Evolutionary conservation across 2,888 invertebrate genomes (phyloP).

Genomic region (Chrysolina haemoptera): DNA sequence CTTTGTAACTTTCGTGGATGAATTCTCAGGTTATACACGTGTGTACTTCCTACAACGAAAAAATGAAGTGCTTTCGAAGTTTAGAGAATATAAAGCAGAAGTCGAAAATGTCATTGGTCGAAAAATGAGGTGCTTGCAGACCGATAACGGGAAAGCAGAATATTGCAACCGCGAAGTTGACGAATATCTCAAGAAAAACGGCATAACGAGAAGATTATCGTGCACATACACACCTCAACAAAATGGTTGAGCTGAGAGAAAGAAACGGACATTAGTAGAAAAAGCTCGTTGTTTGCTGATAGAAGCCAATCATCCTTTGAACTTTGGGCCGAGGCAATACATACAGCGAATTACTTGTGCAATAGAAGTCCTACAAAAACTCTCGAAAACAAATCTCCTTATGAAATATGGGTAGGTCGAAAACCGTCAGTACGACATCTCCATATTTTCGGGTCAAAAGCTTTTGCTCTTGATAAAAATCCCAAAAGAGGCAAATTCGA

Average conservation of each 20-base stretch:
- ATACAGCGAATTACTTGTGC: conserved; percentile 16
- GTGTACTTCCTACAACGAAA: background rate
- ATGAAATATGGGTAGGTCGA: conserved; percentile 3
- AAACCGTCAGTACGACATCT: conserved; percentile 10
- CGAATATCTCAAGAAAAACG: background rate
- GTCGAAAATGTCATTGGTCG: background rate
- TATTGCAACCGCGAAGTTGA: background rate
- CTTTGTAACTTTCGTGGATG: background rate
- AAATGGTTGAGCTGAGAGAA: conserved; percentile 59
- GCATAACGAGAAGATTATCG: background rate
- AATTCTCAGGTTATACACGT: background rate
- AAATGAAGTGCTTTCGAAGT: background rate
- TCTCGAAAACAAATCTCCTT: conserved; percentile 1
- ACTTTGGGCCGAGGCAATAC: conserved; percentile 6
- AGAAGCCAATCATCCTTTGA: background rate
- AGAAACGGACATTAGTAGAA: conserved; percentile 53
- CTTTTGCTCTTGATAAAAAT: background rate
- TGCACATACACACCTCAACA: conserved; percentile 57
- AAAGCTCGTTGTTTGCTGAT: conserved; percentile 54
- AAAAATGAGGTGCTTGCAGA: background rate
- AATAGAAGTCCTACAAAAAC: conserved; percentile 3
- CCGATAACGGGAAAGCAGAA: background rate
- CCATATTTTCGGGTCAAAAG: conserved; percentile 13
- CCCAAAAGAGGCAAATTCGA: background rate
- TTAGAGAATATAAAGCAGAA: background rate